A percentile compares a stretch with the other conserved stretches of the same genome.
phyloP scores from a whole-genome alignment of 1,140 invertebrate genomes.

The Zophobas morio region DNA sequence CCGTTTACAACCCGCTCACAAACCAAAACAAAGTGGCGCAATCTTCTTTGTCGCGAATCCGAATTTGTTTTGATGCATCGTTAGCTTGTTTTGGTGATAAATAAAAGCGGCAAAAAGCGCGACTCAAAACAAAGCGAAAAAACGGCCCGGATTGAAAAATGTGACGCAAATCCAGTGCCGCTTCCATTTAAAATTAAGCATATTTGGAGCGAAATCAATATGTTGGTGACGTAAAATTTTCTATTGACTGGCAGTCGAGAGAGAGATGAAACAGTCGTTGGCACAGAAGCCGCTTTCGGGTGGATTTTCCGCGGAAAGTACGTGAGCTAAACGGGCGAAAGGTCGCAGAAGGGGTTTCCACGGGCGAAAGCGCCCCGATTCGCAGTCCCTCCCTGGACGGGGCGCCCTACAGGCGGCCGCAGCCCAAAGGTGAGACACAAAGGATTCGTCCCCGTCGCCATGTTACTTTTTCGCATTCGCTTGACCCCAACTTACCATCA shows the following conservation, averaged over 20 bases:
- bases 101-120: neutral
- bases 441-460: slow-evolving; percentile 72
- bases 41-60: too few relatives aligned
- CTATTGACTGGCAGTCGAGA: slow-evolving; percentile 47
- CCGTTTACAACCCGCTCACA: too few relatives aligned
- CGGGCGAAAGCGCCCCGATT: slow-evolving; percentile 6
- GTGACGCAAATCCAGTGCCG: slow-evolving; percentile 6
- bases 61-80: slow-evolving; percentile 9
- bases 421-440: slow-evolving; percentile 65
- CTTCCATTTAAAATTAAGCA: slow-evolving; percentile 33
- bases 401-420: slow-evolving; percentile 22
- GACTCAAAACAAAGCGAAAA: neutral
- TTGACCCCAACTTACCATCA: slow-evolving; percentile 73
- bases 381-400: neutral
- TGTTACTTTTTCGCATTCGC: slow-evolving; percentile 69
- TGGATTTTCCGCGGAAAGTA: slow-evolving; percentile 33
- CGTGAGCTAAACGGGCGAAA: slow-evolving; percentile 62
- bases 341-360: neutral
- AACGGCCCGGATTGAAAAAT: neutral
- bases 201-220: slow-evolving; percentile 49
- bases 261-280: slow-evolving; percentile 43
- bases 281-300: slow-evolving; percentile 46
- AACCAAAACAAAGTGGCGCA: too few relatives aligned
- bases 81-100: slow-evolving; percentile 18
- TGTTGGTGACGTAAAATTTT: slow-evolving; percentile 48